Percentiles rank a stretch among this genome's conserved stretches.
Evolutionary conservation across 92 coral and sea anemone species (phyloP).

Genomic region (Anthopleura xanthogrammica): DNA sequence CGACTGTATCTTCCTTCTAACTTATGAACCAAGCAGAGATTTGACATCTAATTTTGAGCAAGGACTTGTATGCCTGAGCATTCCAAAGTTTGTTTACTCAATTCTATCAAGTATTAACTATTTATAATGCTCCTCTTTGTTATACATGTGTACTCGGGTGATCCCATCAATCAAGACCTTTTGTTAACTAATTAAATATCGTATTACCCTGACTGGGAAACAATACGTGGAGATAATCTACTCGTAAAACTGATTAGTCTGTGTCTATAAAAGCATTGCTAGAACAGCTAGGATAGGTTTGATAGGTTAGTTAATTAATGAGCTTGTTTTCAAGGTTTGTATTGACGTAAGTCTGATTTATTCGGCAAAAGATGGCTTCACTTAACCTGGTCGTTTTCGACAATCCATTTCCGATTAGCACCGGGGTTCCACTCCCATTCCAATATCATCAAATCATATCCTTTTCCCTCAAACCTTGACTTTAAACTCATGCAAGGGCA

Average conservation of each 20-base stretch:
- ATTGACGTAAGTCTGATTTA: background rate
- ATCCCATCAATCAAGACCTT: constrained; percentile 27
- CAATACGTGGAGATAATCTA: background rate
- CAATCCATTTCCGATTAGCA: background rate
- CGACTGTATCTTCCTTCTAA: background rate
- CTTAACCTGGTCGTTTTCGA: background rate
- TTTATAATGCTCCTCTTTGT: background rate
- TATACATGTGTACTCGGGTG: constrained; percentile 8
- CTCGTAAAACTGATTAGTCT: background rate
- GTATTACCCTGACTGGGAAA: background rate
- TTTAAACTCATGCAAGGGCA: background rate
- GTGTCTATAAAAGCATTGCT: background rate
- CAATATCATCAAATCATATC: background rate
- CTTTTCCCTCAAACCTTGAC: background rate
- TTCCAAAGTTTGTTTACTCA: background rate
- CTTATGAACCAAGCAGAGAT: background rate
- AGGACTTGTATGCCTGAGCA: background rate
- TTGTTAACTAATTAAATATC: constrained; percentile 2
- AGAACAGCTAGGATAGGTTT: background rate
- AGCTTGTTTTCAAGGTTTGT: background rate
- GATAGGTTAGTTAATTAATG: background rate
- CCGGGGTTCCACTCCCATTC: constrained; percentile 1
- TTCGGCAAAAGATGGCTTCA: background rate
- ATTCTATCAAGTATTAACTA: background rate
- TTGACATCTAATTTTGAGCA: background rate